These are phyloP conservation scores for Stenodema calcarata DNA, from an alignment of 2,888 invertebrate species.

Conservation along the genomic window DNA sequence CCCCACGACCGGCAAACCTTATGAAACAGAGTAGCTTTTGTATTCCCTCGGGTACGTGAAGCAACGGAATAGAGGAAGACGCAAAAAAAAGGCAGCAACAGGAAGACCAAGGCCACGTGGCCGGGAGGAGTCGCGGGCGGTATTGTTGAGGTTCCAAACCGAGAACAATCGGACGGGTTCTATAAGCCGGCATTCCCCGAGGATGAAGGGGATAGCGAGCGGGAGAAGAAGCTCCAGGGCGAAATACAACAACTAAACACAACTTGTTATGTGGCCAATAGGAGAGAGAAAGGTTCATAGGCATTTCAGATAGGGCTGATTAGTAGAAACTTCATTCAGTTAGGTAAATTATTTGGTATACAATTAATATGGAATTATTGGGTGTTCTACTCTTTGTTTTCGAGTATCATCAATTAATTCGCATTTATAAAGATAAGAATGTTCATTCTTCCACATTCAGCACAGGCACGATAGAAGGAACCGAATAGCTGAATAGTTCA, in stretches of 20 bases:
- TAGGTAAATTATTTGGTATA: too few species aligned
- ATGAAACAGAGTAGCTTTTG: background rate
- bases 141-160: background rate
- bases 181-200: background rate
- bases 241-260: background rate
- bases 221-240: background rate
- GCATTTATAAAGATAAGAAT: too few species aligned
- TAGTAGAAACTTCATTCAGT: too few species aligned
- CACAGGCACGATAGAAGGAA: too few species aligned
- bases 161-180: background rate
- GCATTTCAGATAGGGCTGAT: too few species aligned
- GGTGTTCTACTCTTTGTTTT: too few species aligned
- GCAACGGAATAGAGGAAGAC: background rate
- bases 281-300: too few species aligned
- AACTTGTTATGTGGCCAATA: background rate
- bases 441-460: too few species aligned
- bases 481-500: too few species aligned
- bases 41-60: background rate
- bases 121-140: background rate
- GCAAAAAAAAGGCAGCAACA: background rate
- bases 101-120: background rate
- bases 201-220: background rate
- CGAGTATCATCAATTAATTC: too few species aligned
- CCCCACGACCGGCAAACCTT: too few species aligned
- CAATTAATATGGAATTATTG: too few species aligned